phyloP scores from a whole-genome alignment of 2,888 invertebrate genomes.

The Ennomos fuscantarius region DNA sequence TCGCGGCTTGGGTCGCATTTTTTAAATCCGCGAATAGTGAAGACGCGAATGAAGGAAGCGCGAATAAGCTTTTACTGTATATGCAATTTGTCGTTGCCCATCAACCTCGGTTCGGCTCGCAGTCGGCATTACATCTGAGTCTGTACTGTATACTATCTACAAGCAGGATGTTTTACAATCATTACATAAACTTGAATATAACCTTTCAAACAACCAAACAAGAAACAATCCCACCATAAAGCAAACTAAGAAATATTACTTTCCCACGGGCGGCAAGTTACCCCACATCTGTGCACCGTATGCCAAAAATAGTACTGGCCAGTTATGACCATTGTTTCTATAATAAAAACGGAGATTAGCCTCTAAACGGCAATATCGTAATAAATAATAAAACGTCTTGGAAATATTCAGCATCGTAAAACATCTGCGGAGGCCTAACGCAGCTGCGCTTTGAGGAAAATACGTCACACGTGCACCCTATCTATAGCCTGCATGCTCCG shows the following conservation, averaged over 20 bases:
- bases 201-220: constrained; percentile 20
- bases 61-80: no score
- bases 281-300: constrained; percentile 74
- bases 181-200: constrained; percentile 16
- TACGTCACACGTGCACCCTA: constrained; percentile 79
- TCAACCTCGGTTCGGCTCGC: no score
- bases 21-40: no score
- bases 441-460: constrained; percentile 80
- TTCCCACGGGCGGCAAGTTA: constrained; percentile 65
- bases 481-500: constrained; percentile 54
- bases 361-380: constrained; percentile 82
- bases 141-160: neutral
- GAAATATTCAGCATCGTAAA: constrained; percentile 82
- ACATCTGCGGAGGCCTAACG: constrained; percentile 78
- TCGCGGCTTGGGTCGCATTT: no score
- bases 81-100: no score
- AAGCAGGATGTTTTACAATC: constrained; percentile 24
- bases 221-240: constrained; percentile 40
- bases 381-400: constrained; percentile 82
- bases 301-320: constrained; percentile 76
- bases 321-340: constrained; percentile 81
- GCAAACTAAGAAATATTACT: constrained; percentile 48
- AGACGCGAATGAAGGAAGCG: no score
- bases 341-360: constrained; percentile 82
- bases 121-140: no score